Base-by-base conservation (phyloP, 2,888 invertebrate genomes). In the Plebejus argus region DNA sequence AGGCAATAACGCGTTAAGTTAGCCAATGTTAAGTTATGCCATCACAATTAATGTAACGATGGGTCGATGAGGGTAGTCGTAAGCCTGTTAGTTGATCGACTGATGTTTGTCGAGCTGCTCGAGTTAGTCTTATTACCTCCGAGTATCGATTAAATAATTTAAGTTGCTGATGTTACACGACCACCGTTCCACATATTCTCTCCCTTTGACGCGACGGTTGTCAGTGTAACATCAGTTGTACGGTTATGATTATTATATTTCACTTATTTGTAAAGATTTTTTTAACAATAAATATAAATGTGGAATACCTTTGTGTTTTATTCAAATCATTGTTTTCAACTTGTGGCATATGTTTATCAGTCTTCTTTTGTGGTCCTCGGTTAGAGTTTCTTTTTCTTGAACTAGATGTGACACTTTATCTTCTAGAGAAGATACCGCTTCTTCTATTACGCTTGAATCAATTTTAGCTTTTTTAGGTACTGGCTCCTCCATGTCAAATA, bases 211-310 rank as follows among this genome's bases (percentile, higher is more conserved):
- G 56, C 80, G 79, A 45, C 79, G 72, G 79, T 80, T 76, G 86
- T 84, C 87, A 88, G 89, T 88, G 88, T 87, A 86, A 87, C 83
- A 85, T 87, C 86, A 87, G 87, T 82, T 87, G 87, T 90, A 91
- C 86, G 89, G 88, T 91, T 92, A 92, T 90, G 87, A 89, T 90
- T 90, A 91, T 89, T 89, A 88, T 91, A 90, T 91, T 92, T 92
- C 93, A 93, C 93, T 91, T 92, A 93, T 90, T 92, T 93, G 92
- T 93, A 93, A 91, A 93, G 90, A 89, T 90, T 91, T 93, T 91
- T 93, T 93, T 93, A 93, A 93, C 91, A 93, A 91, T 93, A 93
- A 93, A 93, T 91, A 92, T 93, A 91, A 93, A 91, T 94, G 93
- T 93, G 92, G 91, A 91, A 91, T 90, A 90, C 81, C 58, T 83